These are phyloP conservation scores for Drosophila varians DNA, from an alignment of 1,140 invertebrate genomes.

Conservation along the genomic window DNA sequence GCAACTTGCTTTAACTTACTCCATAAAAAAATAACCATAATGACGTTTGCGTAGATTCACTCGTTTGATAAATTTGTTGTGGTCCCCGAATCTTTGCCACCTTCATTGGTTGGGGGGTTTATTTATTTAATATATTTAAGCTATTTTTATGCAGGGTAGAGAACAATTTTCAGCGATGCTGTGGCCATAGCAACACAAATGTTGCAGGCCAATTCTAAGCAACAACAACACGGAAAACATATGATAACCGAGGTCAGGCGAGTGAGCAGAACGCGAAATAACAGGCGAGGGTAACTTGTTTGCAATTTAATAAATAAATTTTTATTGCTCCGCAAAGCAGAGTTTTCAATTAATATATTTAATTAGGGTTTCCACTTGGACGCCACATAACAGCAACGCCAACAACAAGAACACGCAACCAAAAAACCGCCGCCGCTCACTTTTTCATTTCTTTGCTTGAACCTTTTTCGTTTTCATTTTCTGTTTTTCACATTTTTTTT, in stretches of 20 bases:
- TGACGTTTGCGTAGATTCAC: slow-evolving; percentile 3
- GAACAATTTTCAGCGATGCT: slow-evolving; percentile 21
- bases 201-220: slow-evolving; percentile 21
- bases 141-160: slow-evolving; percentile 23
- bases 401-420: slow-evolving; percentile 32
- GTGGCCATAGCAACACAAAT: slow-evolving; percentile 30
- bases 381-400: slow-evolving; percentile 26
- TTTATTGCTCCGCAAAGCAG: slow-evolving; percentile 3
- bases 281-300: slow-evolving; percentile 6
- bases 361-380: slow-evolving; percentile 39
- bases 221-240: slow-evolving; percentile 18
- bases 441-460: slow-evolving; percentile 50
- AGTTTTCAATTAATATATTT: slow-evolving; percentile 52
- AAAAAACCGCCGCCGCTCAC: slow-evolving; percentile 39
- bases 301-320: slow-evolving; percentile 6
- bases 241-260: slow-evolving; percentile 39
- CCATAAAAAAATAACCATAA: slow-evolving; percentile 29
- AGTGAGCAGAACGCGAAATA: slow-evolving; percentile 9
- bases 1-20: slow-evolving; percentile 42
- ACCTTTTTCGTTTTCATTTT: slow-evolving; percentile 36
- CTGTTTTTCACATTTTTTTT: slow-evolving; percentile 15
- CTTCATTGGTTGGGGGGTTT: not conserved
- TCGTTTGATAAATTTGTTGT: slow-evolving; percentile 1
- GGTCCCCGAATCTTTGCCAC: not conserved
- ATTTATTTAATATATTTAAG: slow-evolving; percentile 20